Base-by-base conservation (phyloP, 2,888 invertebrate genomes). In the Halictus ligatus region DNA sequence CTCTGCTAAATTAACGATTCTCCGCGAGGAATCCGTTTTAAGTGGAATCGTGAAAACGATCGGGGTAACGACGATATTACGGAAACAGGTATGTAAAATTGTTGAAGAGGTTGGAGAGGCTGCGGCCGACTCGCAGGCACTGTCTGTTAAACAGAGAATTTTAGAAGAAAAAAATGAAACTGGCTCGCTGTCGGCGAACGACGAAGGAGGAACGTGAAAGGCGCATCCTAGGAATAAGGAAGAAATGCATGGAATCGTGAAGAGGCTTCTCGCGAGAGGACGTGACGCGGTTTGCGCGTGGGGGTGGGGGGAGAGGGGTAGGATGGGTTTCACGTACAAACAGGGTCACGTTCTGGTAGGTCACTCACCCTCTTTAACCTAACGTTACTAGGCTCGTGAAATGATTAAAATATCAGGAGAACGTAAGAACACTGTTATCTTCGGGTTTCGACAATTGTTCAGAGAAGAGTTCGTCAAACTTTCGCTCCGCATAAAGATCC, bases 331-430 rank as follows among this genome's bases (percentile, higher is more conserved):
- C 67, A 75, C 67, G 72, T 60, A 67, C 75, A 87, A 88, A 88
- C 84, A 84, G 87, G 82, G 82, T 76, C 85, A 75, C 76, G 87
- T 88, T 88, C 75, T 80, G 84, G 54, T 87, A 86, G 88, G 84
- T 87, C 84, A 64, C 58, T 76, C 75, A 82, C 85, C 82, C 85
- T 58, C 80, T 54, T 50, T n/a, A n/a, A 46, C 29, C 76, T 83
- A 35, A 48, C 76, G 35, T 74, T 80, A 76, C 80, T 79, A 67
- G 40, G 43, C 25, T 60, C 18, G 21, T 35, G 35, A 35, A 35
- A 35, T 35, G 35, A 35, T 35, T 35, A 35, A 35, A 35, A 35
- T 35, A 35, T 35, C 35, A 35, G 35, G 5, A 35, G 35, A 35
- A 35, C 35, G 35, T 5, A 35, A 35, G 35, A 35, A 35, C 35